Base-by-base conservation (phyloP, 2,113 vertebrate genomes). In the Gasterosteus nipponicus region DNA sequence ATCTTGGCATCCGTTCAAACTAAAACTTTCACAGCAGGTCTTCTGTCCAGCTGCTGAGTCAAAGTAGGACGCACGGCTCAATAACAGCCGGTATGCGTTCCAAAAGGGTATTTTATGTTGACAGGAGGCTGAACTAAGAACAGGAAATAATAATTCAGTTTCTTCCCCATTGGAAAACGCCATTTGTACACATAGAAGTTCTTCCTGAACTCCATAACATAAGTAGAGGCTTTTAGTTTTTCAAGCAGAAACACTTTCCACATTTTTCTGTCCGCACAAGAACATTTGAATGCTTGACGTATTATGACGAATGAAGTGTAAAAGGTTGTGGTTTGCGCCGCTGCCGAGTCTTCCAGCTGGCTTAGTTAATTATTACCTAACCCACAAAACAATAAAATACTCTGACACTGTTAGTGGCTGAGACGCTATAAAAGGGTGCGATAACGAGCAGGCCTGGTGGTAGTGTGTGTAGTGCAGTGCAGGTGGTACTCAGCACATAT, bases 391-490 rank as follows among this genome's bases (percentile, higher is more conserved):
- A 74, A 70, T 86, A 75, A 81, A 74, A 80, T 15, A 65, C 71
- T 69, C 71, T 80, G 73, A 67, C 73, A 78, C 14, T 33, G 15
- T 78, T 65, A 76, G 69, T 61, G 70, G 68, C 76, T 79, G 56
- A 83, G 84, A 66, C 74, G 59, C 42, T 19, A 53, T 66, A 56
- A 76, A 82, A 72, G 51, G 42, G 62, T 49, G 57, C 68, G 59
- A 60, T 87, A 84, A 84, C n/a, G 82, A 89, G 78, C 89, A 87
- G 81, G 69, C 88, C 87, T 18, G 14, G 8, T 46, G 59, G 2
- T 47, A 39, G 15, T 75, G 62, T 29, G 59, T n/a, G 59, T 26
- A 82, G 54, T 68, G 2, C 42, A 39, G n/a, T 77, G 62, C 35
- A 56, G 60, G 69, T 39, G 66, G 67, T 60, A 60, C 15, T 33